A percentile compares a stretch with the other conserved stretches of the same genome.
Evolutionary conservation across 2,888 invertebrate species (phyloP).

Genomic region (Aspidiotus destructor): DNA sequence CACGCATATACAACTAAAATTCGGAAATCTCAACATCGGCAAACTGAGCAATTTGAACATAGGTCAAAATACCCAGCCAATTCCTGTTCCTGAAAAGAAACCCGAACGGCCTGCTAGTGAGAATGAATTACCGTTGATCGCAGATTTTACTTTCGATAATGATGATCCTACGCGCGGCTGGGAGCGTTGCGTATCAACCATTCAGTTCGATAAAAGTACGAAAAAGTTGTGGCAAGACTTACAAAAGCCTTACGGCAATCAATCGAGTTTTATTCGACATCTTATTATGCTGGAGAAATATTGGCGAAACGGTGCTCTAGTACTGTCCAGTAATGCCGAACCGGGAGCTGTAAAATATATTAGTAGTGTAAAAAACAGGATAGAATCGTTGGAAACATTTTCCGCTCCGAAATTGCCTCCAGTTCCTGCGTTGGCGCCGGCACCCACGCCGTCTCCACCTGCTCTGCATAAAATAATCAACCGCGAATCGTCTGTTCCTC

Average conservation of each 20-base stretch:
- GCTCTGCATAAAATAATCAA: not conserved
- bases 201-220: constrained; percentile 75
- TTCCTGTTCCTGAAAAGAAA: constrained; percentile 45
- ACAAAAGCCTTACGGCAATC: constrained; percentile 77
- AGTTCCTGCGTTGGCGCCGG: not conserved
- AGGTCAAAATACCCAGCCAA: constrained; percentile 34
- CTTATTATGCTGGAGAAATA: constrained; percentile 72
- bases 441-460: not conserved
- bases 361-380: constrained; percentile 66
- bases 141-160: constrained; percentile 64
- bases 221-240: constrained; percentile 69
- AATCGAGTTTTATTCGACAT: constrained; percentile 73
- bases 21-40: constrained; percentile 39
- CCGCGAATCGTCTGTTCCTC: not conserved
- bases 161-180: constrained; percentile 56
- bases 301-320: constrained; percentile 67
- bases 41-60: constrained; percentile 38
- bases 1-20: constrained; percentile 38
- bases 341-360: constrained; percentile 67
- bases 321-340: constrained; percentile 61
- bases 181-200: constrained; percentile 67
- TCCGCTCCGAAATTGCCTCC: constrained; percentile 39
- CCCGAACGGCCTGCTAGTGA: constrained; percentile 52
- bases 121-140: constrained; percentile 67
- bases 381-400: constrained; percentile 59